phyloP scores from a whole-genome alignment of 2,888 invertebrate species.

The Helobdella robusta region DNA sequence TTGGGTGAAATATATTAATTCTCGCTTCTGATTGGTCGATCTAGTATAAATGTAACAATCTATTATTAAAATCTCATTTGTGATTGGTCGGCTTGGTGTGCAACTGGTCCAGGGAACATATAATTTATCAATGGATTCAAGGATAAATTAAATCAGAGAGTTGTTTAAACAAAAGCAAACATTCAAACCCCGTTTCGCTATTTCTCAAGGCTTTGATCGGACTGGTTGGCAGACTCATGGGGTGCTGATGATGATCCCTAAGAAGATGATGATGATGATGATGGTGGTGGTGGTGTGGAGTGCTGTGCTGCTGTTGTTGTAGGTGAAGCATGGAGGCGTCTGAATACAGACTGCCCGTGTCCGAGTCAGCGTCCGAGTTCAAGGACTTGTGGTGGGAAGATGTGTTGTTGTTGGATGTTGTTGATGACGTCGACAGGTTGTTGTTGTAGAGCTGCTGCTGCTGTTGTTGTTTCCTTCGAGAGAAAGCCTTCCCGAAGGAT shows the following conservation, averaged over 20 bases:
- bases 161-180: not conserved
- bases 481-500: conserved; percentile 94
- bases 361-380: conserved; percentile 54
- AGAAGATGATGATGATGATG: conserved; percentile 35
- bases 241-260: conserved; percentile 31
- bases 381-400: conserved; percentile 46
- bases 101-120: no score
- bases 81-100: no score
- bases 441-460: conserved; percentile 5
- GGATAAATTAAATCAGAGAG: no score
- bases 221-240: conserved; percentile 28
- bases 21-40: not conserved
- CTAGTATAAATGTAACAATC: not conserved
- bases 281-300: conserved; percentile 41
- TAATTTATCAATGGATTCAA: no score
- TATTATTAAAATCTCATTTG: no score
- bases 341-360: conserved; percentile 44
- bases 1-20: no score
- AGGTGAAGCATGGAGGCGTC: conserved; percentile 45
- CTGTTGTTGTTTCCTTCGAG: conserved; percentile 53
- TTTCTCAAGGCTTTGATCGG: conserved; percentile 32
- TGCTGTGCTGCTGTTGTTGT: not conserved
- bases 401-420: not conserved
- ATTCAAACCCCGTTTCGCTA: no score
- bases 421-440: not conserved